Conservation (phyloP, 1,140 invertebrate genomes). For the Chelonus insularis region DNA sequence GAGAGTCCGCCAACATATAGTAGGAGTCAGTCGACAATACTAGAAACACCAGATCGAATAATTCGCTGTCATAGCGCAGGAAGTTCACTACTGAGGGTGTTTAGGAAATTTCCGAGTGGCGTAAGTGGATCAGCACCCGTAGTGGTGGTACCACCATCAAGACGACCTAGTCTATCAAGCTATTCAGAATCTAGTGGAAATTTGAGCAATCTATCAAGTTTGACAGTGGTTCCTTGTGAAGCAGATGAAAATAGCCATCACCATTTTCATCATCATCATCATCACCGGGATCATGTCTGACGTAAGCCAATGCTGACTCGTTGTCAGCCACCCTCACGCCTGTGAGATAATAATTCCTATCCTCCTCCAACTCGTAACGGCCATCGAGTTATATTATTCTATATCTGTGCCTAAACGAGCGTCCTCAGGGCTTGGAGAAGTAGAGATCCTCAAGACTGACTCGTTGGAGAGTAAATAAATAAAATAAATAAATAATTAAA, state of each 20-base stretch:
- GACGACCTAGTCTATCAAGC: conserved; percentile 48
- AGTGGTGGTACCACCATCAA: conserved; percentile 29
- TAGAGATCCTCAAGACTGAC: conserved; percentile 46
- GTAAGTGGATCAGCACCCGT: conserved; percentile 36
- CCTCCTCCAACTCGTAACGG: background rate
- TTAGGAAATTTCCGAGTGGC: conserved; percentile 40
- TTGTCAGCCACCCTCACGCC: conserved; percentile 3
- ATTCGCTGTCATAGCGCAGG: conserved; percentile 53
- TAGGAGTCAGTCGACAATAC: conserved; percentile 62
- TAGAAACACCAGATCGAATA: conserved; percentile 50
- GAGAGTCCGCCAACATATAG: conserved; percentile 68
- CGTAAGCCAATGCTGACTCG: conserved; percentile 35
- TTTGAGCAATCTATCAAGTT: conserved; percentile 53
- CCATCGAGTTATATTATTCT: background rate
- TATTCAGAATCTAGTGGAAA: conserved; percentile 55
- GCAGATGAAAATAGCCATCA: conserved; percentile 48
- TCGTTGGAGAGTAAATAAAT: conserved; percentile 31
- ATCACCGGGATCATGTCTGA: conserved; percentile 46
- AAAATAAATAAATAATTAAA: conserved; percentile 6
- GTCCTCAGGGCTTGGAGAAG: conserved; percentile 37
- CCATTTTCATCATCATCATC: conserved; percentile 37
- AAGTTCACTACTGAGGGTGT: conserved; percentile 48
- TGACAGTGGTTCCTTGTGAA: conserved; percentile 55
- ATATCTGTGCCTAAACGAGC: background rate
- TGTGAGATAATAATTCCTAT: background rate